Evolutionary conservation across 2,888 invertebrate species (phyloP), one percentile per base, ranked within the genome.

Genomic region (Cheiracanthium punctorium): DNA sequence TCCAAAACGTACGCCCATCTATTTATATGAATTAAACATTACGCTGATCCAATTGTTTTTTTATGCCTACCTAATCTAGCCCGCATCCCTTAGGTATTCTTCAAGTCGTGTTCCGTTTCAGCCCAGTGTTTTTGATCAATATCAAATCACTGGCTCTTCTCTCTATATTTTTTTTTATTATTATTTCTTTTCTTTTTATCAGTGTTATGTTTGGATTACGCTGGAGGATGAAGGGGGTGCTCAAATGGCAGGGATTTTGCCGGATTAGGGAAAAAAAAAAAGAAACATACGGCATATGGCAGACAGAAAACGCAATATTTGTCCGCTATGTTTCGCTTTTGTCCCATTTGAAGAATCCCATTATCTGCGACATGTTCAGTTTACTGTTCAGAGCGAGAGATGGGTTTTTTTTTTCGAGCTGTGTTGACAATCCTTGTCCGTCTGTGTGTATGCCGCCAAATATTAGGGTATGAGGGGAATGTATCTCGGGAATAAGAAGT

Each of bases 291-390:
- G 72, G 33, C 77, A 84, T 77, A 84, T 84, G 77, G 84, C 73
- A 58, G 84, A 84, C 79, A 76, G 84, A 84, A 79, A n/a, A 79
- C 73, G 77, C 48, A 79, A 84, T 84, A 84, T 84, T 84, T 84
- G 77, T 69, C 72, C 37, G 41, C 58, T 77, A 73, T 72, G 52
- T 48, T 41, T n/a, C n/a, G n/a, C n/a, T n/a, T 58, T 79, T 84
- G 48, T 71, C 73, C 28, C 73, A 67, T 73, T 77, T 77, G 72
- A 67, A 17, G 43, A 48, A 48, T 48, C 43, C 7, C 43, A 48
- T 48, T 48, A 48, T 48, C 43, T 17, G 14, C n/a, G n/a, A 48
- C 43, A 48, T 48, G 43, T 48, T 48, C n/a, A 7, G 43, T 48
- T 48, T 48, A 48, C 1, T 48, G n/a, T 48, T 2, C n/a, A n/a